Evolutionary conservation across 2,113 vertebrate species (phyloP), one percentile per base, ranked within the genome.

Genomic region (Otolemur garnettii): DNA sequence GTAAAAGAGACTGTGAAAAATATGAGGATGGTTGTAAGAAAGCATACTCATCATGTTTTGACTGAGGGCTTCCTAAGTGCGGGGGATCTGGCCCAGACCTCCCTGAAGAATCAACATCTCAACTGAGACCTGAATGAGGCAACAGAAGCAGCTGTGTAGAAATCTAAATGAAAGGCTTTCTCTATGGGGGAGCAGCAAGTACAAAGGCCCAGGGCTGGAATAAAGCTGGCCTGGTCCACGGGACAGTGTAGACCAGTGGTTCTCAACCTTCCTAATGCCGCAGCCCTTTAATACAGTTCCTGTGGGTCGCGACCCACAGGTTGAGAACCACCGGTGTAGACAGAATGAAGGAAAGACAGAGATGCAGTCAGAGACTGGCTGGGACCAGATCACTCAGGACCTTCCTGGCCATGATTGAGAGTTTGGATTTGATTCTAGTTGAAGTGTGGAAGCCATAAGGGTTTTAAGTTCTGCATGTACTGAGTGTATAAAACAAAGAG

Each of bases 1-100:
- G 72, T 0, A 38, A 59, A 3, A 13, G 9, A 2, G 3, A 30
- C 2, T 10, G 18, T 11, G 33, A 24, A n/a, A 35, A 55, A 18
- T 7, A 13, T 3, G 33, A 12, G 45, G 33, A 33, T 1, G n/a
- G n/a, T 4, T 28, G 13, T 2, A 8, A 62, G 33, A 30, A 53
- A 62, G 72, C n/a, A 33, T 38, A 26, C 2, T 9, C 38, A 2
- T 38, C 38, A 38, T 38, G 4, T 38, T 38, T 38, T 50, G 21
- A 35, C 30, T 3, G 1, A 30, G 59, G 30, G 33, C 33, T 15
- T 87, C 50, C 38, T n/a, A 2, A 45, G 10, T 42, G 2, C 14
- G 0, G 5, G 7, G 11, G 11, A 38, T 19, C 28, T 2, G 10
- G 74, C 17, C 18, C 2, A 45, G 45, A 4, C 50, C 5, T 77